Evolutionary conservation across 1,140 invertebrate genomes (phyloP).

Genomic region (Oppia nitens): DNA sequence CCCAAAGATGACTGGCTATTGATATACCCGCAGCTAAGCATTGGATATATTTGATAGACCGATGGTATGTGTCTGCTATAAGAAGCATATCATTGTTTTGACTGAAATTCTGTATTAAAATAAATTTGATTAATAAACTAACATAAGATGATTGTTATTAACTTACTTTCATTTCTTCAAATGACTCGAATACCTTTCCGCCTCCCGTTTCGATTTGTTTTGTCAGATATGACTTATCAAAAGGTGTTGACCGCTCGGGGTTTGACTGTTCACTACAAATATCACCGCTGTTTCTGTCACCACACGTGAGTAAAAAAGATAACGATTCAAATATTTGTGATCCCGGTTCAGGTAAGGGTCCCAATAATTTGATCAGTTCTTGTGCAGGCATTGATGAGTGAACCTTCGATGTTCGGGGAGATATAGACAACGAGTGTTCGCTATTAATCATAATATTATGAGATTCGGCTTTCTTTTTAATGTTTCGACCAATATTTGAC

Average conservation of each 20-base stretch:
- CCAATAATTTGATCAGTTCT: conserved; percentile 8
- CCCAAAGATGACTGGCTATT: conserved; percentile 30
- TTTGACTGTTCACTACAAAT: background rate
- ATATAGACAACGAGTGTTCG: conserved; percentile 5
- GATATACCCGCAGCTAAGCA: conserved; percentile 28
- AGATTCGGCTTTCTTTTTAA: background rate
- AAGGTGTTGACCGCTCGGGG: conserved; percentile 17
- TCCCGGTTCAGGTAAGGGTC: background rate
- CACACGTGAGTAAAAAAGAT: conserved; percentile 1
- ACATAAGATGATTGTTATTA: background rate
- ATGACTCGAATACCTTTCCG: conserved; percentile 26
- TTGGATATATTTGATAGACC: conserved; percentile 31
- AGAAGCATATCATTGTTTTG: conserved; percentile 22
- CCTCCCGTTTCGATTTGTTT: conserved; percentile 24
- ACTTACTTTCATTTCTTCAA: conserved; percentile 24
- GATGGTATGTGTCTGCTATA: conserved; percentile 26
- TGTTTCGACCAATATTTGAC: background rate
- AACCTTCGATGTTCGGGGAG: background rate
- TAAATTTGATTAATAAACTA: conserved; percentile 5
- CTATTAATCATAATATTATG: background rate
- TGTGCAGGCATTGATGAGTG: background rate
- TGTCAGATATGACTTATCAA: conserved; percentile 27
- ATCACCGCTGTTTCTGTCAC: background rate
- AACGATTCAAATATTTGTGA: background rate
- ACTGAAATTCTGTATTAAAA: conserved; percentile 3